phyloP scores from a whole-genome alignment of 23 tunicate genomes.

The Styela clava region DNA sequence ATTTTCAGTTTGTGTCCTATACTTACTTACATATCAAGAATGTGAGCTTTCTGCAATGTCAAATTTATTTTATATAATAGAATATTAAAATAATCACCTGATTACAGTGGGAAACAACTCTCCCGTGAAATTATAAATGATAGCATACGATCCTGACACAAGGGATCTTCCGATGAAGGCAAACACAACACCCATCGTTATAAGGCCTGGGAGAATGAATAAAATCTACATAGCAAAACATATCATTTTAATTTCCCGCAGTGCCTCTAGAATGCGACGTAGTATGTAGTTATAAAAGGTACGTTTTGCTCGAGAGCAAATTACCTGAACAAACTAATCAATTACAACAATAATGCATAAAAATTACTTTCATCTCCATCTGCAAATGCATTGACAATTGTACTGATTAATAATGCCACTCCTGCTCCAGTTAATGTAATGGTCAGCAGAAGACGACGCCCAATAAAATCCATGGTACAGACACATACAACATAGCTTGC shows the following conservation, averaged over 20 bases:
- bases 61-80: too few relatives aligned
- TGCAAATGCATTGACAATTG: constrained; percentile 40
- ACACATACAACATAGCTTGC: constrained; percentile 30
- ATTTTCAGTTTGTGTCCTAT: too few relatives aligned
- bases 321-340: too few relatives aligned
- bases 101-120: constrained; percentile 80
- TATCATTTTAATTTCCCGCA: too few relatives aligned
- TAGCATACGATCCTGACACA: constrained; percentile 59
- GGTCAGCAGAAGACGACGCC: constrained; percentile 35
- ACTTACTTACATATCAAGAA: too few relatives aligned
- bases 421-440: constrained; percentile 33
- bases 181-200: constrained; percentile 53
- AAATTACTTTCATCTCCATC: constrained; percentile 31
- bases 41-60: too few relatives aligned
- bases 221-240: too few relatives aligned
- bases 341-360: too few relatives aligned
- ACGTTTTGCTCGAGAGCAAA: too few relatives aligned
- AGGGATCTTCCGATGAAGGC: constrained; percentile 76
- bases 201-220: constrained; percentile 45
- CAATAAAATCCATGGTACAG: constrained; percentile 44
- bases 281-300: too few relatives aligned
- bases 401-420: constrained; percentile 37
- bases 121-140: constrained; percentile 73
- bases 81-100: constrained; percentile 32
- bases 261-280: too few relatives aligned